Evolutionary conservation across 1,140 invertebrate genomes (phyloP), one percentile per base, ranked within the genome.

Genomic region (Oppia nitens): DNA sequence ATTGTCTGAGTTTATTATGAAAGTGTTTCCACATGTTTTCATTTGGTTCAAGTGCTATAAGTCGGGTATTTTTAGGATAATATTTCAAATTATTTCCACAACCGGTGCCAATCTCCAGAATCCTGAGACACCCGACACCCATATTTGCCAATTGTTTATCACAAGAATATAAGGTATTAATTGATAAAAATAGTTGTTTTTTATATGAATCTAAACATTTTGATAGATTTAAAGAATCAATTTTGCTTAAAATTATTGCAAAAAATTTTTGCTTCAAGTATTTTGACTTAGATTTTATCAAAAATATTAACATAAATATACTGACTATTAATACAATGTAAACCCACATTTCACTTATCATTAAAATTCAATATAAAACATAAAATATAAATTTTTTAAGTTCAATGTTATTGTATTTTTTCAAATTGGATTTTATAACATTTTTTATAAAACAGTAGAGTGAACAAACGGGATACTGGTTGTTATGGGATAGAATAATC

Each of bases 51-150:
- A 62, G 26, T 20, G 53, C 29, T 3, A 58, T 64, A 9, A 63
- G 27, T 14, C 26, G 52, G 1, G 55, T 53, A 25, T 60, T 57
- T 17, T 53, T 23, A 0, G 62, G 59, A 51, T 61, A 64, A 40
- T 53, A 64, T 14, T 59, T 50, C 1, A 64, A 29, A 54, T 61
- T 64, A 3, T 52, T 26, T 47, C 62, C 64, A 29, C 26, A 28
- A 24, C 64, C 62, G 27, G 63, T 63, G 6, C 62, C 62, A 17
- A 64, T 64, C 47, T 64, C 64, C 27, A 64, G 45, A 11, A 64
- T 4, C 14, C 28, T 20, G 12, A 54, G 25, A 26, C 23, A 27
- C 6, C 32, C 32, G 32, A 9, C 17, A n/a, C 53, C 53, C 6
- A 11, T 9, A 23, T 6, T 21, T n/a, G 23, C 23, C n/a, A 54